Conservation (phyloP, 2,888 invertebrate species). For the Plebejus anna region DNA sequence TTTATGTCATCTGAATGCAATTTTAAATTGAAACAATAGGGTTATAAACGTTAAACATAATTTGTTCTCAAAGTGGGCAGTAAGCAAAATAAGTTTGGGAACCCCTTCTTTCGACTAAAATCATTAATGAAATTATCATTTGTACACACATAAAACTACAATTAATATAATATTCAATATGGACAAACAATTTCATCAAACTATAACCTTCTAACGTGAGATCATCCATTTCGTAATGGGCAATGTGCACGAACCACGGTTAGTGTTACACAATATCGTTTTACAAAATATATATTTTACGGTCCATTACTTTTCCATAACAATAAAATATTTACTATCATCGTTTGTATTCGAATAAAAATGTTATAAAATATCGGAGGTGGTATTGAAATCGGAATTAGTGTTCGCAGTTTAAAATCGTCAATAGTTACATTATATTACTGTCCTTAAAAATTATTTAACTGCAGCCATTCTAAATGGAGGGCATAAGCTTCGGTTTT, state of each 20-base stretch:
- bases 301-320: conserved; percentile 8
- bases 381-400: neutral
- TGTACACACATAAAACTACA: neutral
- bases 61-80: too few species aligned
- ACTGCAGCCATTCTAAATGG: neutral
- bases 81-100: too few species aligned
- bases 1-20: too few species aligned
- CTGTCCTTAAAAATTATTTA: neutral
- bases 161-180: neutral
- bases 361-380: neutral
- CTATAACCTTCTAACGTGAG: neutral
- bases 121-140: neutral
- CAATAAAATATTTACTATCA: neutral
- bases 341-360: neutral
- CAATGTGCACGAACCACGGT: neutral
- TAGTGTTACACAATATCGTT: conserved; percentile 1
- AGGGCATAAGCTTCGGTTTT: neutral
- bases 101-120: too few species aligned
- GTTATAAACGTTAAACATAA: too few species aligned
- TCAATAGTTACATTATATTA: neutral
- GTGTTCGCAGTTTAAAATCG: neutral
- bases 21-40: too few species aligned
- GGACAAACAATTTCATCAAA: neutral
- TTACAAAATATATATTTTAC: neutral
- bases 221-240: neutral